Evolutionary conservation across 2,797 vertebrate species (phyloP), one percentile per base, ranked within the genome.

Genomic region (Neoniphon sammara): DNA sequence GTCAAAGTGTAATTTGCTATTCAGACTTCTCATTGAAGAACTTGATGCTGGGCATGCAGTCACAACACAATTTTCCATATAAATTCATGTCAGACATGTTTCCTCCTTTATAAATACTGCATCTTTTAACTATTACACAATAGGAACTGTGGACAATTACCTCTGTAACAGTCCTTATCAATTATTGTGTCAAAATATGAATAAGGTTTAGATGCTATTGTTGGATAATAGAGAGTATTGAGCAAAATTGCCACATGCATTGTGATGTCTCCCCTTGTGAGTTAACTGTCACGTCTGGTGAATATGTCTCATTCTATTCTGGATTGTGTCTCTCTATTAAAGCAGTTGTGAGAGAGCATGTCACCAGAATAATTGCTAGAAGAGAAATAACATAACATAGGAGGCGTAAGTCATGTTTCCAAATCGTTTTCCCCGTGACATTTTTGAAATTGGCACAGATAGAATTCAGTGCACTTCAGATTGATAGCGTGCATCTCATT

Each of bases 311-410:
- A 83, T 78, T 89, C 84, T 71, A 57, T 85, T 85, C 79, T 78
- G 77, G 69, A 71, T 80, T 85, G 88, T 82, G 86, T 80, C 84
- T 85, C 87, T 90, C 88, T 81, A 85, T 86, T 88, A 86, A 86
- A 84, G 84, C 85, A 36, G 60, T 82, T 80, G 80, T 82, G 87
- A 88, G 84, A 62, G 85, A 85, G 80, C 75, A 18, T 87, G 84
- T 80, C 83, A 83, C 85, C 81, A 73, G 81, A 84, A 87, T 91
- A 91, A 92, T 91, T 91, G 88, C 85, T 84, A 18, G 76, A 83
- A 90, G 86, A 90, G 84, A 85, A 88, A 87, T 86, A 87, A 87
- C 73, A 77, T 82, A 77, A 87, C 83, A 61, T 39, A 50, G 81
- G 84, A 82, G 77, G 80, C 68, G 77, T 85, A 80, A 88, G 89